Conservation (phyloP, 2,888 invertebrate genomes). For the Macrophya alboannulata region DNA sequence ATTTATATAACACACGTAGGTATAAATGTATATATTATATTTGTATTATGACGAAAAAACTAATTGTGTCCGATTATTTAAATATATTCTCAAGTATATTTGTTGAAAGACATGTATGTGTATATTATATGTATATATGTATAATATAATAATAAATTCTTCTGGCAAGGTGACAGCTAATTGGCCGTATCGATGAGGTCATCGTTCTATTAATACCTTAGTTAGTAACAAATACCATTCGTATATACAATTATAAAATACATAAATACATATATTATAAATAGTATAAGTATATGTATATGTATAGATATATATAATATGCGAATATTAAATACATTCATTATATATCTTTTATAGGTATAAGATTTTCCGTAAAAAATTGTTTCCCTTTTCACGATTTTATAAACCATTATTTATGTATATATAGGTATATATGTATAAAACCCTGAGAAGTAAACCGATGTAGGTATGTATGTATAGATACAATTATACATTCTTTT, state of each 20-base stretch:
- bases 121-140: too few species aligned
- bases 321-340: not conserved
- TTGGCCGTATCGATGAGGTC: slow-evolving; percentile 63
- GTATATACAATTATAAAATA: not conserved
- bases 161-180: slow-evolving; percentile 46
- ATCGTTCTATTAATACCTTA: slow-evolving; percentile 66
- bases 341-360: not conserved
- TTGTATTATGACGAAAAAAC: too few species aligned
- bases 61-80: too few species aligned
- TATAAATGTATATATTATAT: too few species aligned
- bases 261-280: not conserved
- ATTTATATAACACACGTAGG: too few species aligned
- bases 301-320: not conserved
- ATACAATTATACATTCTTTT: too few species aligned
- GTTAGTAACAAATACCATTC: slow-evolving; percentile 28
- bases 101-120: not conserved
- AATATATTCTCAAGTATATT: not conserved
- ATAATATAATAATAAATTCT: not conserved
- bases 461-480: too few species aligned
- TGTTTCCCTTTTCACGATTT: not conserved
- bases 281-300: not conserved
- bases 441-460: too few species aligned
- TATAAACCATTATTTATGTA: too few species aligned
- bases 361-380: not conserved
- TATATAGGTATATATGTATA: too few species aligned